Base-by-base conservation (phyloP, 1,140 invertebrate species). In the Zaprionus ornatus region DNA sequence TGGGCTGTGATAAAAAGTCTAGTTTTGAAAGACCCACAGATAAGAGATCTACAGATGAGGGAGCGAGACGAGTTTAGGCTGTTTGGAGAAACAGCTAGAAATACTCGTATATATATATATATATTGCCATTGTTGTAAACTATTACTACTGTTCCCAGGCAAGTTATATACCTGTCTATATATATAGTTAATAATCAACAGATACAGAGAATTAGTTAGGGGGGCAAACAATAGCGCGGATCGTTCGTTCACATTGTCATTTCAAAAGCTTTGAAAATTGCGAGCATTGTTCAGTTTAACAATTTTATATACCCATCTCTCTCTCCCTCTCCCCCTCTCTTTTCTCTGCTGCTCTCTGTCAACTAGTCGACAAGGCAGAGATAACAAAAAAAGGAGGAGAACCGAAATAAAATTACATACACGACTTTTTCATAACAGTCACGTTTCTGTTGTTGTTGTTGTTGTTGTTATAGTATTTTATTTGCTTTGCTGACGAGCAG, bases 371-470 rank as follows among this genome's bases (percentile, higher is more conserved):
- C 73, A 70, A 73, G 57, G 64, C 54, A 66, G 64, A 66, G 64
- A 66, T 64, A 82, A 78, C 80, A 69, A 71, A 75, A 67, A 72
- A 37, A 48, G 62, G 56, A 19, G 54, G 48, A 62, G 21, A 37
- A 35, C 40, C 15, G 65, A 83, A 79, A 72, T 54, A 75, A 84
- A 81, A 86, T 79, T 74, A 90, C 70, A 88, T 90, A 84, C 85
- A 88, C 85, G 85, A 90, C 71, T 88, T 90, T 86, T 84, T 81
- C 78, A 76, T 74, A 84, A 80, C 78, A 88, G 84, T 88, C 84
- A 88, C 85, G 85, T 90, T 88, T 88, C 84, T 88, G 62, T 74
- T 21, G 32, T 61, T 70, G 42, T 68, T 50, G 45, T 59, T 66
- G 68, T 73, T 77, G 73, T 2, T 29, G 29, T 29, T 29, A 10